phyloP scores from a whole-genome alignment of 2,888 invertebrate genomes.

The Apamea anceps region DNA sequence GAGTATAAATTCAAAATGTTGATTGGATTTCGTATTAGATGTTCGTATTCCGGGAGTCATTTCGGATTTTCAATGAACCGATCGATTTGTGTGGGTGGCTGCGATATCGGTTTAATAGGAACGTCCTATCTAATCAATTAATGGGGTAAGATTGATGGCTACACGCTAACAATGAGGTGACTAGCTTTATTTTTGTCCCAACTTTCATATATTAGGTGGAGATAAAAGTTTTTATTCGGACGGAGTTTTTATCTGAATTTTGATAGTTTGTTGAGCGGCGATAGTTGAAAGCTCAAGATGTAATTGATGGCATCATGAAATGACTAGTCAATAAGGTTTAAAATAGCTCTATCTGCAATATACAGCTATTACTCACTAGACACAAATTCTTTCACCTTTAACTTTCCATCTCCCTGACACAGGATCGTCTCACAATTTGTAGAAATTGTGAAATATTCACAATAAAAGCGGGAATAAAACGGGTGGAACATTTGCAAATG shows the following conservation, averaged over 20 bases:
- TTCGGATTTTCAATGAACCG: slow-evolving; percentile 48
- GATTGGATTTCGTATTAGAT: slow-evolving; percentile 18
- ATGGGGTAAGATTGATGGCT: slow-evolving; percentile 85
- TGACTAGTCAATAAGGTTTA: not conserved
- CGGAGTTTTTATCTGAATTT: slow-evolving; percentile 56
- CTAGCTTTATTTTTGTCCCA: slow-evolving; percentile 72
- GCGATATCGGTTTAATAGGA: slow-evolving; percentile 79
- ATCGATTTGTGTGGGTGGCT: slow-evolving; percentile 77
- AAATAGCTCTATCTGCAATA: not conserved
- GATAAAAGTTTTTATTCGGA: slow-evolving; percentile 69
- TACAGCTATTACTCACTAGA: not conserved
- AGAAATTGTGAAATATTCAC: slow-evolving; percentile 28
- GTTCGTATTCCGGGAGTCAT: slow-evolving; percentile 59
- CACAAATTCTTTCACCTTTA: not conserved
- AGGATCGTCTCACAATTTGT: not conserved
- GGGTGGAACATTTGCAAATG: slow-evolving; percentile 54
- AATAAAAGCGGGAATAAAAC: slow-evolving; percentile 50
- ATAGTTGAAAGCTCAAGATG: slow-evolving; percentile 29
- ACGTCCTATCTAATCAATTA: slow-evolving; percentile 84
- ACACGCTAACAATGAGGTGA: slow-evolving; percentile 77
- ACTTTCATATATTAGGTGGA: slow-evolving; percentile 60
- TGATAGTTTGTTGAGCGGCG: slow-evolving; percentile 41
- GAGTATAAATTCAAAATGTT: slow-evolving; percentile 30
- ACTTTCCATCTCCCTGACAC: not conserved
- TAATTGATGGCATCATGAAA: slow-evolving; percentile 18